Conservation (phyloP, 2,797 vertebrate genomes). For the Perodicticus potto region DNA sequence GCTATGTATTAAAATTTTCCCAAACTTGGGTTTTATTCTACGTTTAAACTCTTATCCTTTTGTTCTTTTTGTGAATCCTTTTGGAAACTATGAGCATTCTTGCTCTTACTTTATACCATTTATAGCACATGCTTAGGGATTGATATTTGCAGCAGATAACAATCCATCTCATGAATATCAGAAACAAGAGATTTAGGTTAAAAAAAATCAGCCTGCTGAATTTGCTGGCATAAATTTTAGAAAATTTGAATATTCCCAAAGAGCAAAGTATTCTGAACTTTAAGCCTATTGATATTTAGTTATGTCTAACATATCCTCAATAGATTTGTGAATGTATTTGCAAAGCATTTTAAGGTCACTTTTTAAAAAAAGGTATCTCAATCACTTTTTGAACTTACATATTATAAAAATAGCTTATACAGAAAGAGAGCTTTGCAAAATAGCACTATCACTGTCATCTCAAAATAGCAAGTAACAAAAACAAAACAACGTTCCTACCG, state of each 20-base stretch:
- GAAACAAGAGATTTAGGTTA: not conserved
- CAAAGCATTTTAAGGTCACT: accelerated
- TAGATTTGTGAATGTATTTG: not conserved
- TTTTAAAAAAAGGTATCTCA: not conserved
- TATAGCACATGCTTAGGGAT: not conserved
- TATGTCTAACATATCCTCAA: not conserved
- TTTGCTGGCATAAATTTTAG: accelerated
- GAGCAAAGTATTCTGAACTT: not conserved
- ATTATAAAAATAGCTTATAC: not conserved
- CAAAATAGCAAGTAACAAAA: conserved; percentile 22
- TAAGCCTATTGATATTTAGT: not conserved
- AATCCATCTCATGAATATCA: not conserved
- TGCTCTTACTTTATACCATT: not conserved
- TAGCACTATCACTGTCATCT: not conserved
- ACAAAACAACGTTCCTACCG: not conserved
- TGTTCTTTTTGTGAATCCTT: not conserved
- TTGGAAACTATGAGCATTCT: not conserved
- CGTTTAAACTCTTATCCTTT: conserved; percentile 3
- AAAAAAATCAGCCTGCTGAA: not conserved
- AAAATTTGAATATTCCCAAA: not conserved
- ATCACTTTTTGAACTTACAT: not conserved
- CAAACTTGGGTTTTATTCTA: not conserved
- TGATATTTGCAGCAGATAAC: not conserved
- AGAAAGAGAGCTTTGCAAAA: not conserved
- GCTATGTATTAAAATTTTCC: conserved; percentile 9